Base-by-base conservation (phyloP, 2,113 vertebrate species). In the Beaufortia kweichowensis region DNA sequence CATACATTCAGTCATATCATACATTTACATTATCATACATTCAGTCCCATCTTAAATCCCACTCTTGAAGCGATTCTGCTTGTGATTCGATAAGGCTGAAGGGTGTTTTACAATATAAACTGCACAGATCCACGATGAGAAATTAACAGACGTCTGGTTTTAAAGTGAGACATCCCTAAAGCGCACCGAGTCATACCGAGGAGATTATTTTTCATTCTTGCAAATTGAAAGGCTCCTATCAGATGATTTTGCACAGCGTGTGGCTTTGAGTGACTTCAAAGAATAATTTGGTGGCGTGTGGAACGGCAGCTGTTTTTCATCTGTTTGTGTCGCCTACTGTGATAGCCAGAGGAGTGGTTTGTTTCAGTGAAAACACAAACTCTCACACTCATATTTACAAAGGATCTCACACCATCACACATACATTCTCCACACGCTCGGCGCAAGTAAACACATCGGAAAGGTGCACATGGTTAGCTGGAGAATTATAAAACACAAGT, bases 11-110 rank as follows among this genome's bases (percentile, higher is more conserved):
- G 56, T 57, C 56, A 23, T 17, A 62, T 69, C n/a, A 55, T n/a
- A n/a, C 68, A 26, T 12, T 12, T 3, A 2, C 35, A 35, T 15
- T 5, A 26, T 41, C 28, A 64, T 55, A 77, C 31, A 43, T 8
- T 10, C 15, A 28, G 56, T 57, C 56, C 31, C 17, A 62, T 69
- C n/a, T n/a, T 46, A 3, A 67, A 23, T 69, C 68, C 17, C 15
- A 12, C 39, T 60, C n/a, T 43, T 15, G 29, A 53, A 68, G 60
- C n/a, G n/a, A n/a, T n/a, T n/a, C n/a, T 14, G 73, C 53, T 48
- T 79, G 55, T 67, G 43, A 43, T 59, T 67, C 57, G 9, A 9
- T 82, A 82, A 82, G 81, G 77, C 81, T 82, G 74, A 65, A 62
- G 41, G 73, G 81, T 82, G 73, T 72, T 77, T 55, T 19, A 9